Evolutionary conservation across 1,140 invertebrate genomes (phyloP).

Genomic region (Trissolcus basalis): DNA sequence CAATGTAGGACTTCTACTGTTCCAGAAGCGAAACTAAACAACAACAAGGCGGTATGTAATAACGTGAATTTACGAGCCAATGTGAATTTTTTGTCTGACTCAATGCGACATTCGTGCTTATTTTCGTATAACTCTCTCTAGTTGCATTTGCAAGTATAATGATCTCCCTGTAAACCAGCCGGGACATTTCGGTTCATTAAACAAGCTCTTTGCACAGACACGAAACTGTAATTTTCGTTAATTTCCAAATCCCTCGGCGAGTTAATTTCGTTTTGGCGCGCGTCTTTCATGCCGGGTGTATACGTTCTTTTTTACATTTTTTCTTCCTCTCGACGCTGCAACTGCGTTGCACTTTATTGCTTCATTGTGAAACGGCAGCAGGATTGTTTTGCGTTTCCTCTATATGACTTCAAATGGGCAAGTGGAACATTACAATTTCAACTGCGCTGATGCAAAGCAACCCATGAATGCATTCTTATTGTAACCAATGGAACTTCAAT

Average conservation of each 20-base stretch:
- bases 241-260: slow-evolving; percentile 34
- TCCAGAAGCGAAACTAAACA: slow-evolving; percentile 32
- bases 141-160: slow-evolving; percentile 40
- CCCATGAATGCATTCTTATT: slow-evolving; percentile 19
- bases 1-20: slow-evolving; percentile 31
- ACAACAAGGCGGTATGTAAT: slow-evolving; percentile 13
- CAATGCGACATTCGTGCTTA: slow-evolving; percentile 6
- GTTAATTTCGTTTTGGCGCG: slow-evolving; percentile 32
- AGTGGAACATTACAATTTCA: slow-evolving; percentile 40
- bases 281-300: slow-evolving; percentile 22
- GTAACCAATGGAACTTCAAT: not conserved
- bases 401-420: slow-evolving; percentile 18
- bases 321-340: slow-evolving; percentile 26
- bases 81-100: not conserved
- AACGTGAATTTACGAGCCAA: slow-evolving; percentile 22
- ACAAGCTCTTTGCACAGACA: slow-evolving; percentile 41
- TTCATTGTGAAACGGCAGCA: slow-evolving; percentile 57
- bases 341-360: slow-evolving; percentile 42
- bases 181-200: slow-evolving; percentile 31
- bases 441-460: slow-evolving; percentile 24
- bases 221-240: slow-evolving; percentile 53
- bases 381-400: slow-evolving; percentile 65
- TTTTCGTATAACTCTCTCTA: slow-evolving; percentile 16
- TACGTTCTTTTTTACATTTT: not conserved
- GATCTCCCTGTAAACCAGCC: not conserved